Percentiles rank a stretch among this genome's conserved stretches.
These are phyloP conservation scores for Muscicapa striata DNA, from an alignment of 2,797 vertebrate genomes.

Conservation along the genomic window DNA sequence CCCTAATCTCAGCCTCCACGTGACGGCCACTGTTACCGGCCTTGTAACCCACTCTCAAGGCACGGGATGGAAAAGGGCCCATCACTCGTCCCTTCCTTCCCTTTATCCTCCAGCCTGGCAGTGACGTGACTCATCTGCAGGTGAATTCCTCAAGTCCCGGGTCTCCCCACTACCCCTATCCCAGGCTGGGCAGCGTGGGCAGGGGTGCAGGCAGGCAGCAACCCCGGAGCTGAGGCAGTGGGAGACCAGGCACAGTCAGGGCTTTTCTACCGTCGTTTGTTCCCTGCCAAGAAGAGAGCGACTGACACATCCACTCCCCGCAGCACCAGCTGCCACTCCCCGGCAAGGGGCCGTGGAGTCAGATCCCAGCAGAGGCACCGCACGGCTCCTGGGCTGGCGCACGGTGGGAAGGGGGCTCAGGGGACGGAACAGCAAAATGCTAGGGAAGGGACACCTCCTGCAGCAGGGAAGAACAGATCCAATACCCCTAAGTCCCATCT, in stretches of 20 bases:
- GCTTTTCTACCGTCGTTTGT: not conserved
- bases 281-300: slow-evolving; percentile 42
- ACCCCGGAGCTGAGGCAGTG: not conserved
- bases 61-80: not conserved
- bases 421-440: not conserved
- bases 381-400: not conserved
- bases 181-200: not conserved
- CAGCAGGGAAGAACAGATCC: not conserved
- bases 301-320: slow-evolving; percentile 54
- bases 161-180: not conserved
- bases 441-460: not conserved
- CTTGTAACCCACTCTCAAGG: not conserved
- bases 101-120: not conserved
- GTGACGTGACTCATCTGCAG: accelerated
- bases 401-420: not conserved
- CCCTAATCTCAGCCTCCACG: not conserved
- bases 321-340: slow-evolving; percentile 30
- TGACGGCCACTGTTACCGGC: accelerated
- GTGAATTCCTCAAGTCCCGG: not conserved
- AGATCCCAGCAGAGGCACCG: not conserved
- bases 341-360: not conserved
- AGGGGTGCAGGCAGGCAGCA: not conserved
- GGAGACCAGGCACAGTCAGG: slow-evolving; percentile 21
- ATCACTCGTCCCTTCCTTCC: not conserved
- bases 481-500: too few relatives aligned